Evolutionary conservation across 2,888 invertebrate species (phyloP), one percentile per base, ranked within the genome.

Genomic region (Stramonita haemastoma): DNA sequence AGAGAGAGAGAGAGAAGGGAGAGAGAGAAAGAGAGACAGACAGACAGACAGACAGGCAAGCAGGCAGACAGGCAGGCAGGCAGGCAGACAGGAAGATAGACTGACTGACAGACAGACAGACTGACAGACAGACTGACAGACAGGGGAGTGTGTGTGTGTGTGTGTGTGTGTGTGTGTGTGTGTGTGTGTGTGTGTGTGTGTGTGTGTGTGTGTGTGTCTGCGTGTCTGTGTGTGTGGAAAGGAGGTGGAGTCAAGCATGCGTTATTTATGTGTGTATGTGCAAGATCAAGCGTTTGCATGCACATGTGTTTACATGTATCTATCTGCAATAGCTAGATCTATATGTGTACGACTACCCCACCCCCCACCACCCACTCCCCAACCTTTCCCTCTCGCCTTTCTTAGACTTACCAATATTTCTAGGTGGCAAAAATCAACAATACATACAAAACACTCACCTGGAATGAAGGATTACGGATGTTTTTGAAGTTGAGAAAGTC

Each of bases 391-490:
- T 5, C 46, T 46, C n/a, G n/a, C 46, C 46, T 46, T 8, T 8
- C 8, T 2, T 46, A 22, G 6, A 1, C 66, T 4, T 22, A 73
- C 22, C 11, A 73, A 73, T 5, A 29, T n/a, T n/a, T 73, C 11
- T 2, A 13, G 73, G 17, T 1, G 11, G n/a, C 0, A 73, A 73
- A 73, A 26, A 73, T 11, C 22, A 73, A 29, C 11, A 46, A 79
- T 6, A 11, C 17, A n/a, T n/a, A 2, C 73, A 87, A 66, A n/a
- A 73, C 77, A 46, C 83, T 66, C 46, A 91, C 91, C 87, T 90
- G 86, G 97, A 97, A 99, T 91, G 98, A 97, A 89, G 97, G 97
- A 93, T 98, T 98, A 60, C 98, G 97, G 95, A 98, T 98, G 79
- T 97, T 97, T 91, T 97, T 96, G 94, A 99, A 97, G 89, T 95